Conservation (phyloP, 2,888 invertebrate species). For the Craniophora ligustri region DNA sequence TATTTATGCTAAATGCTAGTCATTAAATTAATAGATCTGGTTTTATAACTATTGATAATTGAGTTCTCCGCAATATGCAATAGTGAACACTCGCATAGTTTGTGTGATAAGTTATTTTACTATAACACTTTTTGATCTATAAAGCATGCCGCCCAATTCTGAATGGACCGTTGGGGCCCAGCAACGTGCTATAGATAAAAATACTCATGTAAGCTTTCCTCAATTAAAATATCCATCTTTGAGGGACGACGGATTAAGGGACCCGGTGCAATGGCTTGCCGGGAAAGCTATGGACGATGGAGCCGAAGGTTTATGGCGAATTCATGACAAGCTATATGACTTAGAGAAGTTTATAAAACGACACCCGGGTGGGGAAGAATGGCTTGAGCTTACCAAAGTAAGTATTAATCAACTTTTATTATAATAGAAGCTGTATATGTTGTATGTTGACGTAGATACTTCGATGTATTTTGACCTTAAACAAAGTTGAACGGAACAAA, state of each 20-base stretch:
- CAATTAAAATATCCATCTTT: slow-evolving; percentile 85
- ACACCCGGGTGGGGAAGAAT: slow-evolving; percentile 96
- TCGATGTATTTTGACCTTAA: neutral
- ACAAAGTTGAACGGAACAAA: neutral
- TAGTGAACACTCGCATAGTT: slow-evolving; percentile 6
- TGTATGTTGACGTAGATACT: neutral
- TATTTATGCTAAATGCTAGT: slow-evolving; percentile 19
- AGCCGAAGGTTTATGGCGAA: slow-evolving; percentile 93
- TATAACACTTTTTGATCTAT: neutral
- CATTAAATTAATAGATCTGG: slow-evolving; percentile 9
- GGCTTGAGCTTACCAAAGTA: slow-evolving; percentile 92
- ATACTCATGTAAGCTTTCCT: slow-evolving; percentile 79
- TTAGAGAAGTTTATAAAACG: slow-evolving; percentile 92
- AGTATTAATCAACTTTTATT: slow-evolving; percentile 26
- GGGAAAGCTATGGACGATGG: slow-evolving; percentile 91
- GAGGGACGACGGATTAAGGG: slow-evolving; percentile 73
- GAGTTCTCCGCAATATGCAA: slow-evolving; percentile 11
- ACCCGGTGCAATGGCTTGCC: slow-evolving; percentile 88
- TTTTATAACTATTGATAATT: slow-evolving; percentile 3
- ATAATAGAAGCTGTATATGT: neutral
- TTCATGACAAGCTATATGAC: slow-evolving; percentile 94
- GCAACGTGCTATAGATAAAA: slow-evolving; percentile 67
- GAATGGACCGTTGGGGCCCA: slow-evolving; percentile 63
- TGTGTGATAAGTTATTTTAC: neutral
- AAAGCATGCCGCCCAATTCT: slow-evolving; percentile 58